Evolutionary conservation across 2,113 vertebrate species (phyloP), one percentile per base, ranked within the genome.

Genomic region (Rissa tridactyla): DNA sequence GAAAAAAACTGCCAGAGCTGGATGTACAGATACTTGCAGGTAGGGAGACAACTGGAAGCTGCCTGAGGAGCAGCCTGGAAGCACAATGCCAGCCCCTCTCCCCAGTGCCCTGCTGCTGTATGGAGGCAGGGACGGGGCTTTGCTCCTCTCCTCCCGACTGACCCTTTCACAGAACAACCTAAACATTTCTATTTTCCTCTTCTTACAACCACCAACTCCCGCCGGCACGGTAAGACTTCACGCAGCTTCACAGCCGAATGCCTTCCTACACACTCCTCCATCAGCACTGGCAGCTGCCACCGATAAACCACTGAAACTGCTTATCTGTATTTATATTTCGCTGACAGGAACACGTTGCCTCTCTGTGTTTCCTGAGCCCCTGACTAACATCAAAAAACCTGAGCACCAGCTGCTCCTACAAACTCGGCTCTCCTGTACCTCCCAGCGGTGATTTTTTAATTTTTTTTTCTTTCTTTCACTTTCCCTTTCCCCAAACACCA

Each of bases 211-310:
- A 52, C 22, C 54, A 70, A 1, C 68, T 42, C 62, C 42, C 52
- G 26, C 34, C 6, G 15, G 51, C 51, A 15, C 3, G 6, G 5
- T 6, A 6, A 46, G 34, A 1, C 29, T 25, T 11, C 12, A 25
- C 5, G 2, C 7, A 18, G 71, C 46, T 58, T 13, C 52, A 23
- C 1, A 10, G 54, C 0, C 0, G 8, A n/a, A 0, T 3, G 20
- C 68, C 36, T 34, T 9, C 38, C 57, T 10, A 20, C 23, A 8
- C 32, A 18, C 13, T 2, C 19, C 60, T 10, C 21, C 26, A 18
- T 4, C 82, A 16, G 55, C 78, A 12, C 27, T 1, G 44, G 30
- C 49, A 58, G 49, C 1, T 3, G 13, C 26, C 26, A 18, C 51
- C 10, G 29, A 57, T 1, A 69, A n/a, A 6, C n/a, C 52, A 3